Base-by-base conservation (phyloP, 2,113 vertebrate genomes). In the Tetrax tetrax region DNA sequence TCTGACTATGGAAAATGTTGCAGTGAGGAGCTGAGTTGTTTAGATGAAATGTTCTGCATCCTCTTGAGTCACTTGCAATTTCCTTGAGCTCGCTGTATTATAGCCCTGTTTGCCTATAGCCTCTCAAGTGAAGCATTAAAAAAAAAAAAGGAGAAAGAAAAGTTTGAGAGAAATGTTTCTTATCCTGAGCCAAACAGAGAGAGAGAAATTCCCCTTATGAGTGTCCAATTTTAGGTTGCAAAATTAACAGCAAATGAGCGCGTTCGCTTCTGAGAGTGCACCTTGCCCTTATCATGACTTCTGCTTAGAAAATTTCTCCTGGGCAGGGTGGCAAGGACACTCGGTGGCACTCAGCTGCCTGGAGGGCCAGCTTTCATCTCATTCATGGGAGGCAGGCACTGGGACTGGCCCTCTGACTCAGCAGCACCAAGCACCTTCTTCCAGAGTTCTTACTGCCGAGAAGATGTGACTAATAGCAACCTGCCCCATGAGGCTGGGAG, bases 21-120 rank as follows among this genome's bases (percentile, higher is more conserved):
- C 90, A 65, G 87, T 4, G 54, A 89, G 71, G 56, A 86, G 76
- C 71, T 69, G 90, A 94, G 90, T 68, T 81, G 53, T 88, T 91
- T 92, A 87, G 89, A 63, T 23, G 47, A 95, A 90, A 71, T 72
- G 56, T 80, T 93, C 75, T 88, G 57, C 57, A 88, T 90, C 90
- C 83, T 93, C 86, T 64, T 92, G 95, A 96, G 93, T 94, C 95
- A 95, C 65, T 90, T 69, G 70, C 31, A 85, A 85, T 93, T 94
- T 94, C 83, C 94, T 95, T 69, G 78, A 74, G 59, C 31, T 93
- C 88, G 41, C 56, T 71, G 54, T 74, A 51, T 81, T 84, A n/a
- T n/a, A 71, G 37, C 16, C 69, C 59, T 87, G 92, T 54, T 87
- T 64, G 79, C 29, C 75, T 68, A 17, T 37, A 78, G 71, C 60